Evolutionary conservation across 2,113 vertebrate species (phyloP), one percentile per base, ranked within the genome.

Genomic region (Salvelinus sp.): DNA sequence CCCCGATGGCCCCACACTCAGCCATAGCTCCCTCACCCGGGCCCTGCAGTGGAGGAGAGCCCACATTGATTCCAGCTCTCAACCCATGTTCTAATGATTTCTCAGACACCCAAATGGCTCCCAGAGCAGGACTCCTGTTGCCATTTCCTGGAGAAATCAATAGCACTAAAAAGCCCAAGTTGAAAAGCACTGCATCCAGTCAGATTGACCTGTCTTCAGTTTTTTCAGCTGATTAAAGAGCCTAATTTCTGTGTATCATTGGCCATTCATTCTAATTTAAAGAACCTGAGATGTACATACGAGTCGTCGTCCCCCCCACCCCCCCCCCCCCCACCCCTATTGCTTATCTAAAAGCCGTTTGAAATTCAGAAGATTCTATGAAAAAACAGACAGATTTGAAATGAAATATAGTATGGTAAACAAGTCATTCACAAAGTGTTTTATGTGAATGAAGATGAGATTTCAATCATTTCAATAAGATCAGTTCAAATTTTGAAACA

Each of bases 81-180:
- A 91, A 91, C 90, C 85, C 87, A 87, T 88, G 90, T 88, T 87
- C 91, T 92, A 94, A 94, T 94, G 94, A 93, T 95, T 93, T 91
- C 87, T 93, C 91, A 94, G 93, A 94, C 86, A 82, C 87, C 90
- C 91, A 94, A 94, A 95, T 94, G 92, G 92, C 93, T 94, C 93
- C 93, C 91, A 70, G 89, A 93, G 88, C 90, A 92, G 88, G 88
- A 91, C 83, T 90, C 86, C 83, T 82, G 82, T 89, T 84, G 88
- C 90, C 91, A 93, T 95, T 95, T 95, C 94, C 92, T 93, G 90
- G 82, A 85, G 88, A 89, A 93, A 96, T 95, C 93, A 91, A 95
- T 95, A 93, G 44, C 83, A 86, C 86, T 93, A 93, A 94, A 94
- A 93, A 88, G 88, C 86, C 12, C 58, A 75, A 74, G 81, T 85